Percentiles rank a stretch among this genome's conserved stretches.
phyloP scores from a whole-genome alignment of 1,140 invertebrate species.

The Mesaphorura yosii region DNA sequence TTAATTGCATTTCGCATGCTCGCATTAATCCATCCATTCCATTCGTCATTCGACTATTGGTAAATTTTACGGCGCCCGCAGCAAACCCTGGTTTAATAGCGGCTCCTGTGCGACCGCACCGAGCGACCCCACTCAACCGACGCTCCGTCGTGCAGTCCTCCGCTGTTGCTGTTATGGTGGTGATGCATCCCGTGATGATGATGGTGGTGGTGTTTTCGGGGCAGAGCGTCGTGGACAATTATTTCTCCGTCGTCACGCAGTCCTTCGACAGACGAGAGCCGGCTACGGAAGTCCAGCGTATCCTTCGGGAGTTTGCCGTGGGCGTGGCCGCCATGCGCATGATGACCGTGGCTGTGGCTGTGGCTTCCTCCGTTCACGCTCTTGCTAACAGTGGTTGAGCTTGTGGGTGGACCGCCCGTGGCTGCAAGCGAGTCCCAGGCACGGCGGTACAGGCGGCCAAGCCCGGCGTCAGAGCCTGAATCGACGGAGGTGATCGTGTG shows the following conservation, averaged over 20 bases:
- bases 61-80: too few species aligned
- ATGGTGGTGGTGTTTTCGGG: slow-evolving; percentile 57
- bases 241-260: slow-evolving; percentile 63
- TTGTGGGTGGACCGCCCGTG: slow-evolving; percentile 26
- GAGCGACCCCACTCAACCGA: slow-evolving; percentile 25
- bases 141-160: slow-evolving; percentile 17
- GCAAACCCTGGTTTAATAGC: too few species aligned
- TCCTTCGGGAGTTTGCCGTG: slow-evolving; percentile 33
- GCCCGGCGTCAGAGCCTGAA: slow-evolving; percentile 39
- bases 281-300: slow-evolving; percentile 29
- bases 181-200: slow-evolving; percentile 56
- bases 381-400: slow-evolving; percentile 26
- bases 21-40: too few species aligned
- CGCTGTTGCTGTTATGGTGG: slow-evolving; percentile 28
- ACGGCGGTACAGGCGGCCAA: slow-evolving; percentile 27
- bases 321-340: slow-evolving; percentile 16
- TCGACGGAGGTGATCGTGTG: slow-evolving; percentile 77
- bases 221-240: slow-evolving; percentile 57
- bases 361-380: too few species aligned
- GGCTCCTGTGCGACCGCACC: slow-evolving; percentile 33
- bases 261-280: slow-evolving; percentile 47
- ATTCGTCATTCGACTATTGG: too few species aligned
- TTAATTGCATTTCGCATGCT: too few species aligned
- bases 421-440: slow-evolving; percentile 31
- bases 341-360: too few species aligned